Evolutionary conservation across 2,113 vertebrate genomes (phyloP).

Genomic region (Notarius lentiginosus): DNA sequence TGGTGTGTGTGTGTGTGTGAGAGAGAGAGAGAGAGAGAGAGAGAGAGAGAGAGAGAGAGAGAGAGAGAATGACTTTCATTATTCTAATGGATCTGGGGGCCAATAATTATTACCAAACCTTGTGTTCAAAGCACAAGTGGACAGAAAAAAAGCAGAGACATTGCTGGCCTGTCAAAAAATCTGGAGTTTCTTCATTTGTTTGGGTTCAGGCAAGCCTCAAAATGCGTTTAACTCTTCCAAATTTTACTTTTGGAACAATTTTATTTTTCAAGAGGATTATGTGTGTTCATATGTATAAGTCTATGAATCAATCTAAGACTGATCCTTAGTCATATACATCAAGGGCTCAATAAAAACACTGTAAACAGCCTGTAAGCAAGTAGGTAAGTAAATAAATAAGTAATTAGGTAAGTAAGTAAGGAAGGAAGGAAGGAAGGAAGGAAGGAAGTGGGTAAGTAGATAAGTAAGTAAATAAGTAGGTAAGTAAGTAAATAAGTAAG

Average conservation of each 20-base stretch:
- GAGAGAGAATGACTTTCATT: conserved; percentile 71
- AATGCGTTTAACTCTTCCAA: not conserved
- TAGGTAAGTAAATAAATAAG: too few species aligned
- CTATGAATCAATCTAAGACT: not conserved
- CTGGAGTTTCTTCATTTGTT: not conserved
- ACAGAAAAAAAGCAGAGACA: conserved; percentile 53
- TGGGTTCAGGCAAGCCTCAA: not conserved
- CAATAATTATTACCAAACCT: conserved; percentile 73
- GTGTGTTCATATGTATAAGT: not conserved
- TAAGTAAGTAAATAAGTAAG: too few species aligned
- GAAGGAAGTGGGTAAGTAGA: too few species aligned
- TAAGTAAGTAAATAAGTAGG: too few species aligned
- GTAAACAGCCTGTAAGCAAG: too few species aligned
- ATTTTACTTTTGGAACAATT: not conserved
- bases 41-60: conserved; percentile 33
- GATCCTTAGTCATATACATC: not conserved
- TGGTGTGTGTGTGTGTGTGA: conserved; percentile 1
- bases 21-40: conserved; percentile 32
- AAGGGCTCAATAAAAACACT: not conserved
- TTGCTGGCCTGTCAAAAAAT: not conserved
- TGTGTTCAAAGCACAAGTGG: conserved; percentile 69
- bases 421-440: too few species aligned
- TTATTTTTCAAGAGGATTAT: too few species aligned
- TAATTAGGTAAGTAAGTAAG: too few species aligned
- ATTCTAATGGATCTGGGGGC: conserved; percentile 72